These are phyloP conservation scores for Eciton burchellii DNA, from an alignment of 1,140 invertebrate genomes.

Conservation along the genomic window DNA sequence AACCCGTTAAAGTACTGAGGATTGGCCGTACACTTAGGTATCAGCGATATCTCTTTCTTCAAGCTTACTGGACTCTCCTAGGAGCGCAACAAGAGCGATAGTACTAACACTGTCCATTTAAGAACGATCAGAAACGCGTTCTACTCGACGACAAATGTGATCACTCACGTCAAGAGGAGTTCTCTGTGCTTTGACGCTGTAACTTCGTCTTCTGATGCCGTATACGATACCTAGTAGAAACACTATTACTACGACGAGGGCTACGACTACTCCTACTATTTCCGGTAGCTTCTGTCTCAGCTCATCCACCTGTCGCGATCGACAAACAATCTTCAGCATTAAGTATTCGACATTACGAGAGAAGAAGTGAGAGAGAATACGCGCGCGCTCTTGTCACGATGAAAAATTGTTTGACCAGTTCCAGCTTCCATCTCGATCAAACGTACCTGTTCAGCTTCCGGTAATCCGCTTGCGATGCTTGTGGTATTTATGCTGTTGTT, in stretches of 20 bases:
- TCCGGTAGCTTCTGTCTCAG: slow-evolving; percentile 79
- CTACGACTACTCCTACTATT: slow-evolving; percentile 79
- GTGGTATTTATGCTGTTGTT: slow-evolving; percentile 82
- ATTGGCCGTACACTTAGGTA: slow-evolving; percentile 91
- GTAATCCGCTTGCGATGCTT: slow-evolving; percentile 78
- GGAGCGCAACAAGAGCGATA: slow-evolving; percentile 45
- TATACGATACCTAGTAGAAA: slow-evolving; percentile 76
- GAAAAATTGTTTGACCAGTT: too few relatives aligned
- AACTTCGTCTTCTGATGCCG: slow-evolving; percentile 76
- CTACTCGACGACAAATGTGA: background rate
- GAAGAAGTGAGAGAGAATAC: background rate
- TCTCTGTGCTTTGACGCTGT: slow-evolving; percentile 68
- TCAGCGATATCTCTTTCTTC: slow-evolving; percentile 87
- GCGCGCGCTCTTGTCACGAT: too few relatives aligned
- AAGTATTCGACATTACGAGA: too few relatives aligned
- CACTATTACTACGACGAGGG: slow-evolving; percentile 75
- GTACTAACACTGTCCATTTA: slow-evolving; percentile 28
- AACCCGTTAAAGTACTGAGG: slow-evolving; percentile 90
- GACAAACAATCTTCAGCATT: background rate
- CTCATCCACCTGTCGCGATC: slow-evolving; percentile 76
- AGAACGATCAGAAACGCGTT: background rate
- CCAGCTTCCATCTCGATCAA: too few relatives aligned
- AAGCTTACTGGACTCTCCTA: slow-evolving; percentile 86
- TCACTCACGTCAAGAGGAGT: slow-evolving; percentile 67
- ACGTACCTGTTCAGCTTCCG: slow-evolving; percentile 81